Percentiles rank a stretch among this genome's conserved stretches.
These are phyloP conservation scores for Cryptoleucopteryx plumbea DNA, from an alignment of 2,113 vertebrate genomes.

Conservation along the genomic window DNA sequence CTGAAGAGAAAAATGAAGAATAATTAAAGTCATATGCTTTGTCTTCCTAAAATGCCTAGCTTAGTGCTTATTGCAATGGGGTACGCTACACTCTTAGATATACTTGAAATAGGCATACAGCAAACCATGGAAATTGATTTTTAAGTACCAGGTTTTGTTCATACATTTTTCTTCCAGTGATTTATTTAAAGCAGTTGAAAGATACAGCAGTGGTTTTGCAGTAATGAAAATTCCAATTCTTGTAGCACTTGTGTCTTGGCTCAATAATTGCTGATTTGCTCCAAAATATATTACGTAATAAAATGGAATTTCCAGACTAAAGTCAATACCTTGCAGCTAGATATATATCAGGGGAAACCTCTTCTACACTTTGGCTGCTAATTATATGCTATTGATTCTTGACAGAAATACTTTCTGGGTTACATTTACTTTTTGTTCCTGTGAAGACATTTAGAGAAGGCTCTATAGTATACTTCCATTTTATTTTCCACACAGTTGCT, in stretches of 20 bases:
- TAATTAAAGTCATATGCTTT: neutral
- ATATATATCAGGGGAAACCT: slow-evolving; percentile 41
- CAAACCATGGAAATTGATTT: neutral
- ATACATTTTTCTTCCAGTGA: slow-evolving; percentile 31
- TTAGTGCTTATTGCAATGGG: neutral
- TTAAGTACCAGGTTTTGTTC: neutral
- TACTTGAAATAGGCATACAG: neutral
- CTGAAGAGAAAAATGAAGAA: neutral
- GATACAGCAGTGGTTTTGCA: slow-evolving; percentile 42
- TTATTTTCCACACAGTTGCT: neutral
- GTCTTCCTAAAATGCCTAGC: neutral
- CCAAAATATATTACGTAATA: slow-evolving; percentile 63
- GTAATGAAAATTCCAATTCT: slow-evolving; percentile 69
- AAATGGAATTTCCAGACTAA: slow-evolving; percentile 69
- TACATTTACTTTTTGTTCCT: slow-evolving; percentile 31
- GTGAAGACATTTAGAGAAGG: slow-evolving; percentile 30
- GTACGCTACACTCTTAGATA: neutral
- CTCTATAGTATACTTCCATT: neutral
- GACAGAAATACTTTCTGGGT: slow-evolving; percentile 44
- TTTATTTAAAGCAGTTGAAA: slow-evolving; percentile 51
- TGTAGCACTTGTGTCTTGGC: slow-evolving; percentile 50
- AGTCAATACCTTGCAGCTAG: slow-evolving; percentile 33
- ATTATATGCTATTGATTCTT: slow-evolving; percentile 41
- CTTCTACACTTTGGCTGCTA: slow-evolving; percentile 22
- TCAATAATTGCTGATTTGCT: neutral